phyloP scores from a whole-genome alignment of 2,113 vertebrate species.

The Galbula dea region DNA sequence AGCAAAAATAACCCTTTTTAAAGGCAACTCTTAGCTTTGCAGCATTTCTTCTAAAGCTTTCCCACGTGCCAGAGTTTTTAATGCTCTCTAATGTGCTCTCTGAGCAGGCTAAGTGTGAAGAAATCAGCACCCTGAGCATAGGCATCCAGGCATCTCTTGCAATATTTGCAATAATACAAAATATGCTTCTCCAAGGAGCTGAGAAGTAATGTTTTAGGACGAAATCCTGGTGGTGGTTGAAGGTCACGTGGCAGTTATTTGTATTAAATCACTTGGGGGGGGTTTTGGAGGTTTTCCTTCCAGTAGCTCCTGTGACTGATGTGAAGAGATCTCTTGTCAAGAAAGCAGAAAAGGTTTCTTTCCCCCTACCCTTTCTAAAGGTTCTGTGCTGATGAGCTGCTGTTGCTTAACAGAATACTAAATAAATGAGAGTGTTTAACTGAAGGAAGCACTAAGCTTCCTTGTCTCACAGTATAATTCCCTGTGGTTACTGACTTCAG shows the following conservation, averaged over 20 bases:
- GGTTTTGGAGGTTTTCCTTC: neutral
- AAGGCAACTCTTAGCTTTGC: neutral
- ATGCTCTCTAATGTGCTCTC: neutral
- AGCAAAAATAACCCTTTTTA: neutral
- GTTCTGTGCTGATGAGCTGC: neutral
- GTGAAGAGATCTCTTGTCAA: neutral
- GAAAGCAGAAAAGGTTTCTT: neutral
- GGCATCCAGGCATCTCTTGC: too few species aligned
- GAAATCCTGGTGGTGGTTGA: neutral
- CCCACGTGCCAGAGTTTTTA: neutral
- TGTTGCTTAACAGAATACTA: neutral
- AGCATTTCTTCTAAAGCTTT: neutral
- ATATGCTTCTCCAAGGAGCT: neutral
- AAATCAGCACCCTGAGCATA: fast-evolving
- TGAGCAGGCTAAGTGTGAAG: neutral
- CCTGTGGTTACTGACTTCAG: neutral
- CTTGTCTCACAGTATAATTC: neutral
- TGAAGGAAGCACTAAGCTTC: neutral
- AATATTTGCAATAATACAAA: neutral
- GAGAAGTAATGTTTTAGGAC: neutral
- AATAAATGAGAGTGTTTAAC: neutral
- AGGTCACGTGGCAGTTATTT: neutral
- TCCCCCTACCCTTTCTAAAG: neutral
- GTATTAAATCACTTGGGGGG: neutral
- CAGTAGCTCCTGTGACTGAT: too few species aligned